Percentiles rank a stretch among this genome's conserved stretches.
phyloP scores from a whole-genome alignment of 2,888 invertebrate genomes.

The Lasioglossum morio region DNA sequence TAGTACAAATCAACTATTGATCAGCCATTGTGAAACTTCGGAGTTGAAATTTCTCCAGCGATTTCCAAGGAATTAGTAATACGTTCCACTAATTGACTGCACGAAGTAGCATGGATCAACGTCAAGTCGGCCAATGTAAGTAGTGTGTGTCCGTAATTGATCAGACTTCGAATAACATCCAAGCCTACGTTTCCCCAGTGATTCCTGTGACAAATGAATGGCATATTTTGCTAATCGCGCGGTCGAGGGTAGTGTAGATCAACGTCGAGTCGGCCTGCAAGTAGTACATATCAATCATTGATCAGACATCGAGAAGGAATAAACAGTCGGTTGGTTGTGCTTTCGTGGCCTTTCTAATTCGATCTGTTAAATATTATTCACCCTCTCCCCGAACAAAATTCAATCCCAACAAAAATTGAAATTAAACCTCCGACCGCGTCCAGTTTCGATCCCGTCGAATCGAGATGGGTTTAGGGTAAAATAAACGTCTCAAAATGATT shows the following conservation, averaged over 20 bases:
- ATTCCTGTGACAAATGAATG: neutral
- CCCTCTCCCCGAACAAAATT: neutral
- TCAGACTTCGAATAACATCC: neutral
- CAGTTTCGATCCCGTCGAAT: neutral
- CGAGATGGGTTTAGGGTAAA: neutral
- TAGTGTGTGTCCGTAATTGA: neutral
- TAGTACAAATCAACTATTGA: neutral
- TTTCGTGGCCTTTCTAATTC: neutral
- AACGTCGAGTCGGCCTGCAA: neutral
- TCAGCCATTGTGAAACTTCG: neutral
- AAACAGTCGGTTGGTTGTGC: neutral
- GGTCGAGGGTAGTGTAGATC: neutral
- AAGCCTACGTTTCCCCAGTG: neutral
- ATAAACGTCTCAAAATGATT: neutral
- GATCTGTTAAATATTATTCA: neutral
- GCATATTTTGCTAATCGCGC: neutral
- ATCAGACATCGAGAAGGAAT: neutral
- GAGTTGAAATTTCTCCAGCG: neutral
- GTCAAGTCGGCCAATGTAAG: neutral
- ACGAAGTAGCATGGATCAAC: neutral
- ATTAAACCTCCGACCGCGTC: neutral
- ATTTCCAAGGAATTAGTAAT: neutral
- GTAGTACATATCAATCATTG: neutral
- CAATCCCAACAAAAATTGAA: neutral
- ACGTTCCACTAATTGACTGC: neutral